Conservation (phyloP, 2,113 vertebrate genomes). For the Neodontobutis hainanensis region DNA sequence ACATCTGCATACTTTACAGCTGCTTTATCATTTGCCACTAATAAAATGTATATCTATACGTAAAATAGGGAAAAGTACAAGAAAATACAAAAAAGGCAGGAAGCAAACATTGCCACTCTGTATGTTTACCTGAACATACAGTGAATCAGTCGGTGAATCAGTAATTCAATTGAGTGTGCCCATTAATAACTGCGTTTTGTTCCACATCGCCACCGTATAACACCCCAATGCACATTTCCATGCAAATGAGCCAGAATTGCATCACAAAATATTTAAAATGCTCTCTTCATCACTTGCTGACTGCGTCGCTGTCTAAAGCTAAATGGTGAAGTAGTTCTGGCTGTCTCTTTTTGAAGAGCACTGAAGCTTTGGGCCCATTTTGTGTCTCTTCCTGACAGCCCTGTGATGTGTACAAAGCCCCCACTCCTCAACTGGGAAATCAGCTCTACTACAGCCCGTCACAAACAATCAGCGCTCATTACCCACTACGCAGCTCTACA, state of each 20-base stretch:
- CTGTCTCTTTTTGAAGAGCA: constrained; percentile 64
- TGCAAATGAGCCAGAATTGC: constrained; percentile 50
- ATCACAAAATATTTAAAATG: constrained; percentile 59
- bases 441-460: constrained; percentile 73
- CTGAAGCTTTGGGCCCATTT: constrained; percentile 67
- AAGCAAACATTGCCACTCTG: neutral
- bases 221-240: constrained; percentile 52
- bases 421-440: constrained; percentile 76
- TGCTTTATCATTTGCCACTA: neutral
- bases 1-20: neutral
- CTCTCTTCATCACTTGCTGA: constrained; percentile 42
- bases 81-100: neutral
- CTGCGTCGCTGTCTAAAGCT: constrained; percentile 48
- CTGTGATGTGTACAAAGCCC: constrained; percentile 69
- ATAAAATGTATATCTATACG: no score
- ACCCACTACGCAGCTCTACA: constrained; percentile 59
- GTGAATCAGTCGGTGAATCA: constrained; percentile 12
- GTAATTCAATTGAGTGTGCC: constrained; percentile 37
- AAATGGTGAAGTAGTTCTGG: constrained; percentile 55
- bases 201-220: constrained; percentile 31
- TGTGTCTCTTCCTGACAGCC: constrained; percentile 70
- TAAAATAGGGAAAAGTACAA: neutral
- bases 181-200: constrained; percentile 23
- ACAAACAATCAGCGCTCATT: constrained; percentile 77
- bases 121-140: constrained; percentile 12